Conservation (phyloP, 2,888 invertebrate species). For the Agelastica alni region DNA sequence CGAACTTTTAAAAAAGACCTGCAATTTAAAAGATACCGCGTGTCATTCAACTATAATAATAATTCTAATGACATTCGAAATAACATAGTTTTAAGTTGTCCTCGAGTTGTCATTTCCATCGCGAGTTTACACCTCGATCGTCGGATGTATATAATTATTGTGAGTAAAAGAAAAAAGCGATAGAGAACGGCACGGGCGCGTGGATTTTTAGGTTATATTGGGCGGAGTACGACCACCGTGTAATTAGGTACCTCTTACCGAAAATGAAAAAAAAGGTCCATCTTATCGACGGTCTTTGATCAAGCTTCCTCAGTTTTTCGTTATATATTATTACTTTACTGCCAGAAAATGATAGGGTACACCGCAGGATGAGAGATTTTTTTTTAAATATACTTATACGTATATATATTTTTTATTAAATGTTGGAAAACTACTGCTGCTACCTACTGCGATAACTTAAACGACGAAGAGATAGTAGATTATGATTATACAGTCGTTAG, state of each 20-base stretch:
- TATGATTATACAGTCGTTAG: slow-evolving; percentile 22
- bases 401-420: slow-evolving; percentile 28
- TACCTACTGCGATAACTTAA: slow-evolving; percentile 15
- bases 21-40: slow-evolving; percentile 26
- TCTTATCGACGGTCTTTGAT: slow-evolving; percentile 48
- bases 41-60: slow-evolving; percentile 36
- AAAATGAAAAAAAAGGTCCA: slow-evolving; percentile 39
- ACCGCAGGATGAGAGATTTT: slow-evolving; percentile 12
- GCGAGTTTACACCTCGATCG: slow-evolving; percentile 40
- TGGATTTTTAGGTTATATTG: slow-evolving; percentile 37
- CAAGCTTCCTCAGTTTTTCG: slow-evolving; percentile 49
- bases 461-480: slow-evolving; percentile 11
- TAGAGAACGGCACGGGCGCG: slow-evolving; percentile 49
- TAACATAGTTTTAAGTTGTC: slow-evolving; percentile 49
- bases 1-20: slow-evolving; percentile 20
- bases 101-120: slow-evolving; percentile 40
- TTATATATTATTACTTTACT: slow-evolving; percentile 34
- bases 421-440: slow-evolving; percentile 20
- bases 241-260: slow-evolving; percentile 50
- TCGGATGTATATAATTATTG: slow-evolving; percentile 57
- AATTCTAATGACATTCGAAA: slow-evolving; percentile 46
- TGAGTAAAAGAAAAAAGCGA: slow-evolving; percentile 56
- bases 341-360: slow-evolving; percentile 43
- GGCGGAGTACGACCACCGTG: slow-evolving; percentile 48
- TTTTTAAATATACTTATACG: neutral